These are phyloP conservation scores for Nasonia longicornis DNA, from an alignment of 1,140 invertebrate species.

Conservation along the genomic window DNA sequence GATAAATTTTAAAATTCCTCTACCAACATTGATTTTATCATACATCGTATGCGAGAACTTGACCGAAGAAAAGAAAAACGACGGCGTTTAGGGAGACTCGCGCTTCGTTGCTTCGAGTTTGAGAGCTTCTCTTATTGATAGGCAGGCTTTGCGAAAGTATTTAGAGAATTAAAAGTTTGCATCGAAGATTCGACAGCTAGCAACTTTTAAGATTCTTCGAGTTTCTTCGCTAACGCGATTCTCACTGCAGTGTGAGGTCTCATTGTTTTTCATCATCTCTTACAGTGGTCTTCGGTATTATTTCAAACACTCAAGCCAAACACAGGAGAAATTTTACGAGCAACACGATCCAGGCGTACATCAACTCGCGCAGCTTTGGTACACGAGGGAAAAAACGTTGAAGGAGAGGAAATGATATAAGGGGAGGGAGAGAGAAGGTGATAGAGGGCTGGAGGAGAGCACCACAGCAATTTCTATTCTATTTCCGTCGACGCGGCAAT, in stretches of 20 bases:
- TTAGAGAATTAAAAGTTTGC: background rate
- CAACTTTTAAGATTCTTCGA: background rate
- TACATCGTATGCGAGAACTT: background rate
- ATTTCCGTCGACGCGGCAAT: conserved; percentile 64
- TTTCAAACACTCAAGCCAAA: too few relatives aligned
- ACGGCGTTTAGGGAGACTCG: background rate
- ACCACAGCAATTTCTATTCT: conserved; percentile 62
- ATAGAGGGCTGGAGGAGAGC: background rate
- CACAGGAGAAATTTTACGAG: too few relatives aligned
- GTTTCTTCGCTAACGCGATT: background rate
- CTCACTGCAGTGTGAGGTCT: background rate
- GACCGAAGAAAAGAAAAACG: background rate
- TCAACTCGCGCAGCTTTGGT: too few relatives aligned
- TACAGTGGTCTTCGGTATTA: too few relatives aligned
- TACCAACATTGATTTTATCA: background rate
- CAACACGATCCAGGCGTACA: background rate
- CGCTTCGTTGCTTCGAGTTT: background rate
- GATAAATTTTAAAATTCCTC: background rate
- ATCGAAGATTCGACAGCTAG: background rate
- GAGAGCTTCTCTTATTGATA: background rate
- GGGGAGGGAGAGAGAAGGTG: background rate
- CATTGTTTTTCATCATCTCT: background rate
- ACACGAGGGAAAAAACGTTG: background rate
- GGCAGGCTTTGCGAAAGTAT: background rate
- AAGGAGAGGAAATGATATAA: background rate